A percentile compares a stretch with the other conserved stretches of the same genome.
Evolutionary conservation across 53 echinoderm and acorn worm species (phyloP).

Genomic region (Echinarachnius parma): DNA sequence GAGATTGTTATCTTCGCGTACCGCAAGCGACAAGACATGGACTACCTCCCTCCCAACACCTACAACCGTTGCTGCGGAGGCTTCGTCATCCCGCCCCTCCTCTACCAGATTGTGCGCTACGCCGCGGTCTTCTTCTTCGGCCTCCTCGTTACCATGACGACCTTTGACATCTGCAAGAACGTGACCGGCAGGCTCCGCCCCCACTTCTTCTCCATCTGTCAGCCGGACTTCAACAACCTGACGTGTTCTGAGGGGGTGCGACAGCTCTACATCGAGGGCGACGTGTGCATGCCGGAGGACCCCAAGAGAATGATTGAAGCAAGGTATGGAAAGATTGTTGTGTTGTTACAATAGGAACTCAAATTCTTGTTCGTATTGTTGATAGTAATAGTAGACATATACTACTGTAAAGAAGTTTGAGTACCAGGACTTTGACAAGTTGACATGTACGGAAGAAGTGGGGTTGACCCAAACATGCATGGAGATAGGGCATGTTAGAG

Average conservation of each 20-base stretch:
- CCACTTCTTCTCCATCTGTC: slow-evolving; percentile 85
- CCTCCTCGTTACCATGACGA: slow-evolving; percentile 66
- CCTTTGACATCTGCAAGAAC: slow-evolving; percentile 85
- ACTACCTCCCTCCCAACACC: slow-evolving; percentile 77
- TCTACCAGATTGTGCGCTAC: slow-evolving; percentile 77
- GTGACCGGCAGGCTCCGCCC: slow-evolving; percentile 83
- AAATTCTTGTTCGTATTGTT: too few species aligned
- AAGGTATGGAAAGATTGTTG: slow-evolving; percentile 41
- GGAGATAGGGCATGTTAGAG: too few species aligned
- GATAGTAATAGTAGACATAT: too few species aligned
- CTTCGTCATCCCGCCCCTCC: slow-evolving; percentile 74
- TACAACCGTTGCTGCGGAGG: slow-evolving; percentile 92
- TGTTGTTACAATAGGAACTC: not conserved
- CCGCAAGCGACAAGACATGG: slow-evolving; percentile 73
- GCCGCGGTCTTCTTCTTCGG: slow-evolving; percentile 80
- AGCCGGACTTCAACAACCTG: slow-evolving; percentile 58
- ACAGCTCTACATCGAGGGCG: slow-evolving; percentile 63
- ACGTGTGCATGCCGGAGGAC: slow-evolving; percentile 64
- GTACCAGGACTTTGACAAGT: too few species aligned
- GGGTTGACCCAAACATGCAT: too few species aligned
- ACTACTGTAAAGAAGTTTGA: too few species aligned
- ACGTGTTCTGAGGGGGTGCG: slow-evolving; percentile 68
- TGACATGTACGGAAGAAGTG: too few species aligned
- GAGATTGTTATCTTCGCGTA: slow-evolving; percentile 77
- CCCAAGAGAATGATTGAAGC: slow-evolving; percentile 53